Base-by-base conservation (phyloP, 2,888 invertebrate genomes). In the Fabriciana adippe region DNA sequence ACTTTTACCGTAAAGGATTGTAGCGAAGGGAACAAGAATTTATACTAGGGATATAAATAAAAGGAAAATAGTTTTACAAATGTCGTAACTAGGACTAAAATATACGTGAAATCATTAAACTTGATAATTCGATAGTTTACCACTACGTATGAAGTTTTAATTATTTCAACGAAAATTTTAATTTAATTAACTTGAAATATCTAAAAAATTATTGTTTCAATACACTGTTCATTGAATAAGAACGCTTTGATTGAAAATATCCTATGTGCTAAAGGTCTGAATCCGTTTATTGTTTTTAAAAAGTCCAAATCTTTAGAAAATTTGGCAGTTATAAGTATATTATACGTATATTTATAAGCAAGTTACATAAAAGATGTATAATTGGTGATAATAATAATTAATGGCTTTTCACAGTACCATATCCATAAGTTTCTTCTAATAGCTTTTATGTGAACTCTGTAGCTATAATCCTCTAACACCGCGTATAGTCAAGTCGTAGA, bases 401-500 rank as follows among this genome's bases (percentile, higher is more conserved):
- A 57, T 15, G 4, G 5, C n/a, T 26, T 55, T 59, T 59, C n/a
- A 59, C 11, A n/a, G 48, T 64, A 35, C 51, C 13, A 67, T 59
- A 51, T 63, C 48, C 51, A 26, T 56, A 14, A 54, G 15, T 47
- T 15, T 16, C 18, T 15, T 41, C 15, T 45, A 21, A 0, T 16
- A 6, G 11, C 16, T 6, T 14, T 16, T 14, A 1, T 18, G 56
- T n/a, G 54, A 35, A 41, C 31, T 55, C 54, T 15, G 21, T 15
- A 41, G 54, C 51, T 56, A 70, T 72, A 78, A 75, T 74, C 65
- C 76, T 72, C 67, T 65, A 69, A 75, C 68, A 73, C 72, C 72
- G 66, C 65, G 64, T 68, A 72, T 64, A 73, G 66, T 60, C 51
- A 59, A 72, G n/a, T n/a, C n/a, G n/a, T n/a, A n/a, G 64, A 78